Base-by-base conservation (phyloP, 1,140 invertebrate genomes). In the Cyrtorhinus lividipennis region DNA sequence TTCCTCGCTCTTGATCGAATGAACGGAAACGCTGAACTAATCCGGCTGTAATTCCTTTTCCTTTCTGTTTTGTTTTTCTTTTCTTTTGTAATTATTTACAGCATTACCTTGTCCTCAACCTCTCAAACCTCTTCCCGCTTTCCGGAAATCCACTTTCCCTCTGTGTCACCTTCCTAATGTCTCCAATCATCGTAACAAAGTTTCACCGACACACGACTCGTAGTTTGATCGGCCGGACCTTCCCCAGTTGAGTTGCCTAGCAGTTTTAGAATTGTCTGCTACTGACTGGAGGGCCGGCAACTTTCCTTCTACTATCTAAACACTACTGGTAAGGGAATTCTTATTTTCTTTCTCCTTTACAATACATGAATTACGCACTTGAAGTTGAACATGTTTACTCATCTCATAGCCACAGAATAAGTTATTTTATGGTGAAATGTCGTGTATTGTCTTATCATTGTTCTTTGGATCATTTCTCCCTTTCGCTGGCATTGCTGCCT, bases 71-170 rank as follows among this genome's bases (percentile, higher is more conserved):
- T 20, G 10, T 20, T 53, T 53, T 20, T 53, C 12, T 53, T 53
- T 53, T 53, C 20, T 22, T 53, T 53, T 53, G 48, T 53, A 53
- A 53, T 53, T 53, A 53, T 53, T 53, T 53, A 20, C 48, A 53
- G 48, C 48, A 12, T 5, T 53, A 53, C 48, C 48, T 53, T 20
- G 48, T 53, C 48, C 10, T 13, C 10, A 8, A 10, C 20, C 10
- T 20, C 18, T 20, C 48, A 38, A 15, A 38, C 30, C 30, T 38
- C 15, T 15, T 15, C 5, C 18, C 5, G 8, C 48, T 20, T 20
- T 20, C 20, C 8, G 10, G 8, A 53, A 5, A 53, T 20, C 18
- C 48, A 5, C 8, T 20, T 5, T 8, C 8, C 18, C 48, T 38
- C 30, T 15, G 30, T 38, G 5, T 38, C 15, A 5, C 30, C 30